Evolutionary conservation across 2,888 invertebrate genomes (phyloP).

Genomic region (Cryptosula pallasiana): DNA sequence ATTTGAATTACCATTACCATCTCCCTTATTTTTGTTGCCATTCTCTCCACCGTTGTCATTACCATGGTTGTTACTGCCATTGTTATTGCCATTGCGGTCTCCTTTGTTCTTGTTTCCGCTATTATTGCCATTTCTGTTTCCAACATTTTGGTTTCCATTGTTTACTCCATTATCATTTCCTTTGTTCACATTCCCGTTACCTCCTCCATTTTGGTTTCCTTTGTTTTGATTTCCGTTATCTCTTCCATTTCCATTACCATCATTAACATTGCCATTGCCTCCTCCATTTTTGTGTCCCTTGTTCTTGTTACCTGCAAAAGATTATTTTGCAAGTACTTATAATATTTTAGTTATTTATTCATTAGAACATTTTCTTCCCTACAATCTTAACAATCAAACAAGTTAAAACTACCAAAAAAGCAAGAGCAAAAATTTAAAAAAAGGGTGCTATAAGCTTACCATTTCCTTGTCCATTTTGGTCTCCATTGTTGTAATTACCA

Average conservation of each 20-base stretch:
- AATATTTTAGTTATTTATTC: too few species aligned
- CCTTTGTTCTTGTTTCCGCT: conserved; percentile 17
- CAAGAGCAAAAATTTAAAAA: too few species aligned
- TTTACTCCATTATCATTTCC: conserved; percentile 24
- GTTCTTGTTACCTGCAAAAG: not conserved
- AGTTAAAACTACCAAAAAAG: too few species aligned
- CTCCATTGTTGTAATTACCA: conserved; percentile 24
- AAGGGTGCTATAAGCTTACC: too few species aligned
- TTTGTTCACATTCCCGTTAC: conserved; percentile 24
- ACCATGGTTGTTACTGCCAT: conserved; percentile 22
- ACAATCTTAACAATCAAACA: conserved; percentile 2
- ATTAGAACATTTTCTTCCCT: too few species aligned
- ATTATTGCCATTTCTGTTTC: conserved; percentile 19
- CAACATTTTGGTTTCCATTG: conserved; percentile 26
- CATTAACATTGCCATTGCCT: conserved; percentile 11
- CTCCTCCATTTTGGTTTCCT: conserved; percentile 22
- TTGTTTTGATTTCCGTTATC: conserved; percentile 11
- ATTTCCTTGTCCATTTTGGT: conserved; percentile 21
- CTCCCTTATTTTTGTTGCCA: conserved; percentile 1
- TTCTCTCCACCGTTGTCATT: conserved; percentile 19
- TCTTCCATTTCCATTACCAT: not conserved
- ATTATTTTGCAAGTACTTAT: too few species aligned
- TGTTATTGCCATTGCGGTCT: conserved; percentile 21
- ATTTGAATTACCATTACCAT: conserved; percentile 26
- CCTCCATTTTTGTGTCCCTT: conserved; percentile 1